These are phyloP conservation scores for Plumapathes pennacea DNA, from an alignment of 92 coral and sea anemone species.

Conservation along the genomic window DNA sequence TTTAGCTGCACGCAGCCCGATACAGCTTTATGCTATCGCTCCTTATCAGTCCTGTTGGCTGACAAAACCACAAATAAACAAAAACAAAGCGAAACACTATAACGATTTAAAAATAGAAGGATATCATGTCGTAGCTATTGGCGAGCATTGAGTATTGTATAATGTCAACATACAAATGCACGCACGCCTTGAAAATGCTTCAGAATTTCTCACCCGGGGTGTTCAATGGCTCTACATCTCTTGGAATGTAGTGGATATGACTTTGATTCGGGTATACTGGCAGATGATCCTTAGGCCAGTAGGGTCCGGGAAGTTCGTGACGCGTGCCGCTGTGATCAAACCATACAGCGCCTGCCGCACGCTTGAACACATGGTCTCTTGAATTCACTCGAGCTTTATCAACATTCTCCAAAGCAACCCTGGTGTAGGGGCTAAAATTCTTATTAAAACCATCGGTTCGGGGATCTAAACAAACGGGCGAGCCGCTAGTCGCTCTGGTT, in stretches of 20 bases:
- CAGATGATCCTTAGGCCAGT: constrained; percentile 88
- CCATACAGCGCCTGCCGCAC: constrained; percentile 62
- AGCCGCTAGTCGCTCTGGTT: background rate
- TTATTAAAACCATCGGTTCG: constrained; percentile 57
- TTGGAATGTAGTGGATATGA: constrained; percentile 65
- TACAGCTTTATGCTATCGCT: too few relatives aligned
- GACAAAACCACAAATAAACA: too few relatives aligned
- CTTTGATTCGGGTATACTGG: constrained; percentile 73
- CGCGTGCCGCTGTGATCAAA: constrained; percentile 54
- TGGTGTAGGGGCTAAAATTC: constrained; percentile 58
- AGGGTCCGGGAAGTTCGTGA: constrained; percentile 80
- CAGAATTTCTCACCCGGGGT: constrained; percentile 65
- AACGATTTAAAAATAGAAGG: too few relatives aligned
- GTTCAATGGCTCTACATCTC: constrained; percentile 71
- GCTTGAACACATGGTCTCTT: constrained; percentile 35
- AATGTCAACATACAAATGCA: too few relatives aligned
- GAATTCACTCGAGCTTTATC: constrained; percentile 13
- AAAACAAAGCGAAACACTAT: too few relatives aligned
- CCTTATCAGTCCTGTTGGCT: too few relatives aligned
- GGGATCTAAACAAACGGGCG: constrained; percentile 41
- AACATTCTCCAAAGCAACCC: constrained; percentile 66
- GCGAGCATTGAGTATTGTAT: too few relatives aligned
- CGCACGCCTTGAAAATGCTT: too few relatives aligned
- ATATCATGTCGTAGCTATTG: too few relatives aligned
- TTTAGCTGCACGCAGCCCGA: too few relatives aligned